A percentile compares a stretch with the other conserved stretches of the same genome.
phyloP scores from a whole-genome alignment of 2,797 vertebrate genomes.

The Pipistrellus pygmaeus region DNA sequence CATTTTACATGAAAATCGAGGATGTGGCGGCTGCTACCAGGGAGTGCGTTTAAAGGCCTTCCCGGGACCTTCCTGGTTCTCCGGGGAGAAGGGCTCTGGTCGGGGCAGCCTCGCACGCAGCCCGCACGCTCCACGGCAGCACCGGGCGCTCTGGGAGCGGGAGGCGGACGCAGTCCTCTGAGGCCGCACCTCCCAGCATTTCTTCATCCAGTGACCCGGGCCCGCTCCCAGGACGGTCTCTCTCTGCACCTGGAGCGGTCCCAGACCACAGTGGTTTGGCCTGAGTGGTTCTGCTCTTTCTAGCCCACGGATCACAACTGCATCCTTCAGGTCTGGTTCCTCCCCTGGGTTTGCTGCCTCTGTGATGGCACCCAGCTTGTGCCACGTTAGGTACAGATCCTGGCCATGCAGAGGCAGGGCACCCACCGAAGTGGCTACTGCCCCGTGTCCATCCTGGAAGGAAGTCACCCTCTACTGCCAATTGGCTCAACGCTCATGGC shows the following conservation, averaged over 20 bases:
- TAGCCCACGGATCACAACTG: background rate
- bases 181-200: accelerated
- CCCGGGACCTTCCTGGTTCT: background rate
- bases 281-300: background rate
- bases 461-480: background rate
- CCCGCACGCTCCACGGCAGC: background rate
- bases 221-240: background rate
- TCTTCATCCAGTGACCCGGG: background rate
- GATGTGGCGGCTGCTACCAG: background rate
- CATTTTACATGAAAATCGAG: background rate
- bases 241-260: background rate
- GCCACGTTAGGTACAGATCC: background rate
- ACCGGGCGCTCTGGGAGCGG: no score
- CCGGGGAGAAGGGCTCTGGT: background rate
- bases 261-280: background rate
- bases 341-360: background rate
- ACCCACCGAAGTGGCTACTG: accelerated
- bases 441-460: background rate
- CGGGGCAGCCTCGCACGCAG: background rate
- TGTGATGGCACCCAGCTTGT: background rate
- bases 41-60: background rate
- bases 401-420: background rate
- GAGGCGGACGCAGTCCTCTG: background rate
- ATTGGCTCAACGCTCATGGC: background rate
- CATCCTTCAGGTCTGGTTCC: background rate